phyloP scores from a whole-genome alignment of 2,888 invertebrate species.

The Neria commutata region DNA sequence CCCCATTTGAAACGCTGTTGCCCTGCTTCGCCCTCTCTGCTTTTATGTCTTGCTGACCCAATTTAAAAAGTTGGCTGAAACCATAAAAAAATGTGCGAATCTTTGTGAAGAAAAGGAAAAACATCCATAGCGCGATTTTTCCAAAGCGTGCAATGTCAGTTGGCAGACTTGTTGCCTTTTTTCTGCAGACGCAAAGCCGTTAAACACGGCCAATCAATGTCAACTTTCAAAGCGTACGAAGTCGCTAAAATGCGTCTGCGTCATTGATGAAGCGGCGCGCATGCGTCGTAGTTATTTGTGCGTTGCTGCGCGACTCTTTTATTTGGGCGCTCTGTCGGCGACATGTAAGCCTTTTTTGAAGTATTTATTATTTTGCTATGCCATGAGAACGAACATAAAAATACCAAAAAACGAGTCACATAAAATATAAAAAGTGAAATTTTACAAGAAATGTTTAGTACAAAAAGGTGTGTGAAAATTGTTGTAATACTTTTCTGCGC shows the following conservation, averaged over 20 bases:
- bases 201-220: constrained; percentile 47
- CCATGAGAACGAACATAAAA: constrained; percentile 15
- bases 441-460: not conserved
- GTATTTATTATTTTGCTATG: constrained; percentile 49
- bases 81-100: not conserved
- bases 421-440: not conserved
- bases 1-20: not conserved
- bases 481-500: no score
- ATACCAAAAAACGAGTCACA: no score
- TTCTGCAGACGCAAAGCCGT: constrained; percentile 22
- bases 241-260: constrained; percentile 41
- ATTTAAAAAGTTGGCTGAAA: not conserved
- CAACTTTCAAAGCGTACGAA: constrained; percentile 51
- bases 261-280: constrained; percentile 8
- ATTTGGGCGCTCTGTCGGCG: constrained; percentile 23
- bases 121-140: not conserved
- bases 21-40: not conserved
- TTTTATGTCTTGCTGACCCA: not conserved
- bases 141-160: not conserved
- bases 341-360: constrained; percentile 33
- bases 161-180: not conserved
- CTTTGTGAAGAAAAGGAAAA: no score
- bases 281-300: constrained; percentile 36
- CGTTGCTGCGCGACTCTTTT: constrained; percentile 2
- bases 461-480: no score